Base-by-base conservation (phyloP, 2,797 vertebrate genomes). In the Pantherophis vulpinus region DNA sequence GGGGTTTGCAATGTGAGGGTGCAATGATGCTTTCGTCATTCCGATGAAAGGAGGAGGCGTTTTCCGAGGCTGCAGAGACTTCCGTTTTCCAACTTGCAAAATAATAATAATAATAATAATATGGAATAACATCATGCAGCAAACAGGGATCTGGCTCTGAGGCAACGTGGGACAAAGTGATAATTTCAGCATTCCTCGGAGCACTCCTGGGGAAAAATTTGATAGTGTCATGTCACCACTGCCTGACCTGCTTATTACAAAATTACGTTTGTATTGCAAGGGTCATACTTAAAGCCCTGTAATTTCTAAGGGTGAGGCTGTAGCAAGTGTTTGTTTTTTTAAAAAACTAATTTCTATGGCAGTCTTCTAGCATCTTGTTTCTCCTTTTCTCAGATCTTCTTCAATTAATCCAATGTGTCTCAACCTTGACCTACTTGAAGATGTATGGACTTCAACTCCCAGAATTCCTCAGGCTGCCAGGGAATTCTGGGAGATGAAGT, bases 41-140 rank as follows among this genome's bases (percentile, higher is more conserved):
- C 29, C 0, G 5, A n/a, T 66, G 12, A n/a, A n/a, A n/a, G 63
- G 0, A n/a, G 5, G 11, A 4, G 4, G 61, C 11, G 1, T n/a
- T 74, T 74, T 32, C n/a, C 1, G n/a, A 37, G 14, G 16, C 16
- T 74, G 70, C 7, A 9, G 70, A 37, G 7, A 3, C 16, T 74
- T 18, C 70, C 20, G 70, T 37, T 74, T 74, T 74, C 9, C 7
- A 1, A 37, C 7, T 20, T 79, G 70, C 32, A 79, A 42, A 79
- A 74, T 5, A 37, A 58, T 14, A 13, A 56, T 59, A 20, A 10
- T 61, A 27, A 61, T 59, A 20, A 10, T 61, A 27, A 61, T 20
- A 42, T 79, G 8, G 32, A 47, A 25, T 83, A 83, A 23, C 20
- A 25, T 25, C 37, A 47, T 83, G 74, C 74, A 83, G 74, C 37